A percentile compares a stretch with the other conserved stretches of the same genome.
phyloP scores from a whole-genome alignment of 2,888 invertebrate species.

The Xanthorhoe designata region DNA sequence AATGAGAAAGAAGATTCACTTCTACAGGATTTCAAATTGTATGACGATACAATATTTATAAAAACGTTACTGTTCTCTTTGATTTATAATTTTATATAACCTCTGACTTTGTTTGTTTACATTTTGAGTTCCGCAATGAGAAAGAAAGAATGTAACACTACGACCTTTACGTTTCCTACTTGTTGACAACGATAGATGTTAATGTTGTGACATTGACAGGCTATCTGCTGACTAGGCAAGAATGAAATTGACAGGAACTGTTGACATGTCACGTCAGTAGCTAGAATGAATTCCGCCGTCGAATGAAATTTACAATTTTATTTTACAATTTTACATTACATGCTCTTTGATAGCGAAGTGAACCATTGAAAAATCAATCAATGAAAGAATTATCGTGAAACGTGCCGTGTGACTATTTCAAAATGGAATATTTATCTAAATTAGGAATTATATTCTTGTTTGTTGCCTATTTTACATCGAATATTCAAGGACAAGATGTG shows the following conservation, averaged over 20 bases:
- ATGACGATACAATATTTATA: not conserved
- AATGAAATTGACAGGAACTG: not conserved
- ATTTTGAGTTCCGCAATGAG: not conserved
- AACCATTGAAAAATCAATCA: too few species aligned
- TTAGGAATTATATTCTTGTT: constrained; percentile 47
- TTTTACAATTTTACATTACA: too few species aligned
- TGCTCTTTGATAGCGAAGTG: too few species aligned
- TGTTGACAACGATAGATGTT: too few species aligned
- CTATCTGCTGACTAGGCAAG: not conserved
- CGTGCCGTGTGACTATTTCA: not conserved
- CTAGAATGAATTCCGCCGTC: too few species aligned
- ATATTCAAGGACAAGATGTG: constrained; percentile 55
- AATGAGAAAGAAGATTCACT: not conserved
- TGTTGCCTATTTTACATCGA: constrained; percentile 46
- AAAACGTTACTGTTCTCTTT: too few species aligned
- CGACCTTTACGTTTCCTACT: too few species aligned
- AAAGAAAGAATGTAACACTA: too few species aligned
- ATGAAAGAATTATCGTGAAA: not conserved
- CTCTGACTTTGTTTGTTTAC: not conserved
- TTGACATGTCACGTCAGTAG: not conserved
- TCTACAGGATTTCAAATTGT: not conserved
- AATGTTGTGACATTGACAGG: not conserved
- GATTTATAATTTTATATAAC: too few species aligned
- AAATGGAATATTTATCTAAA: constrained; percentile 51
- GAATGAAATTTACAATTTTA: too few species aligned